Evolutionary conservation across 2,888 invertebrate species (phyloP), one percentile per base, ranked within the genome.

Genomic region (Junonia oenone): DNA sequence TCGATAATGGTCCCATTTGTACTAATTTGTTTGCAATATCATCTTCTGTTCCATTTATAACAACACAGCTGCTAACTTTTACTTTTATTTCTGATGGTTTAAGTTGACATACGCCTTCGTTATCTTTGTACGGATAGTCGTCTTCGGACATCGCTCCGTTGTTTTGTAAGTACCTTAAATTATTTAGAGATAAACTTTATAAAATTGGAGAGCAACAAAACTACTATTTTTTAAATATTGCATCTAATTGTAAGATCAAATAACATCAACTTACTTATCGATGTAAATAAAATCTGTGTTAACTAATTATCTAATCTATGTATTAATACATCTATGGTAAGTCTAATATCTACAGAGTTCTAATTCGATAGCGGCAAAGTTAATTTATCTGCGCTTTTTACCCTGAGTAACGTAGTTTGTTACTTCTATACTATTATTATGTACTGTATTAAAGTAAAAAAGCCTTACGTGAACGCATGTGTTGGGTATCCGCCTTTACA

Each of bases 41-140:
- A 27, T 68, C 65, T 14, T 67, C 65, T 2, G 47, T 45, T 0
- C 22, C 22, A 0, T 59, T 2, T 0, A 48, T 6, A 37, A 47
- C 62, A 0, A 22, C 37, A 33, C 68, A 68, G 8, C 22, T 57
- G 9, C 47, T 15, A 6, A 70, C n/a, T 22, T 45, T 61, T 1
- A 58, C 64, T 1, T 9, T 19, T 0, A 54, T 60, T 49, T 54
- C 60, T 4, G 2, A 47, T 17, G 11, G 4, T 2, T 68, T 45
- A 17, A 62, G 63, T 45, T 8, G 33, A 45, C 71, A 70, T 0
- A 4, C 0, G 0, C 17, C 35, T 0, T 37, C 0, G 2, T 0
- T 0, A 0, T 0, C 40, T 4, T 6, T 2, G 19, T 68, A 74
- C 0, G 68, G 64, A 55, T 73, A 73, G 26, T 63, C 63, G 0